phyloP scores from a whole-genome alignment of 2,797 vertebrate species.

The Helostoma temminkii region DNA sequence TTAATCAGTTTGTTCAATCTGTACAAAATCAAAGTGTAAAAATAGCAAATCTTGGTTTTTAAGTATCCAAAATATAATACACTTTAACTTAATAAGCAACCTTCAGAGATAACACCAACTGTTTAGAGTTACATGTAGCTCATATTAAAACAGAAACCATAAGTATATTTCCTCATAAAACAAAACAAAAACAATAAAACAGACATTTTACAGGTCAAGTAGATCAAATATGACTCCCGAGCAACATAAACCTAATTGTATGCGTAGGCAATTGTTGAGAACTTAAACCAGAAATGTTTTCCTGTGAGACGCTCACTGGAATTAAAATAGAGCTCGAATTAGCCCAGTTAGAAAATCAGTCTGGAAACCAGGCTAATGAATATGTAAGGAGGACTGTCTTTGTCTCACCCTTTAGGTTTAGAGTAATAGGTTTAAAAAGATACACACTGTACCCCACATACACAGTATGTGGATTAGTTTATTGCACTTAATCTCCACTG shows the following conservation, averaged over 20 bases:
- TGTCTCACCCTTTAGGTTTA: conserved; percentile 43
- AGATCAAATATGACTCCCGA: conserved; percentile 32
- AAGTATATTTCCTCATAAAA: no score
- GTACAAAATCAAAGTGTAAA: no score
- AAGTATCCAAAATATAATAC: no score
- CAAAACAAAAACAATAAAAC: not conserved
- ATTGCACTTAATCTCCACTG: conserved; percentile 50
- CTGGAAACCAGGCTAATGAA: conserved; percentile 75
- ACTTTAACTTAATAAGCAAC: no score
- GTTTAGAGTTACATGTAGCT: no score
- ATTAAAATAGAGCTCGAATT: conserved; percentile 66
- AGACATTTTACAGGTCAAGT: conserved; percentile 28
- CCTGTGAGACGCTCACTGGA: conserved; percentile 54
- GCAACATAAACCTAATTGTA: conserved; percentile 29
- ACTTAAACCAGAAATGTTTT: conserved; percentile 58
- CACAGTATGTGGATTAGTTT: conserved; percentile 42
- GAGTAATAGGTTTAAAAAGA: conserved; percentile 12
- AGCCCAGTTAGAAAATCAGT: conserved; percentile 55
- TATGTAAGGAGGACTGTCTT: conserved; percentile 56
- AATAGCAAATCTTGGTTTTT: no score
- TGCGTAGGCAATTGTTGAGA: conserved; percentile 45
- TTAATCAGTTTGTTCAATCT: no score
- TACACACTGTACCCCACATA: not conserved
- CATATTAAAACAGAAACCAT: not conserved
- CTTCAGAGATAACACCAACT: no score